Percentiles rank a stretch among this genome's conserved stretches.
Conservation (phyloP, 1,140 invertebrate genomes). For the Fragariocoptes setiger region DNA sequence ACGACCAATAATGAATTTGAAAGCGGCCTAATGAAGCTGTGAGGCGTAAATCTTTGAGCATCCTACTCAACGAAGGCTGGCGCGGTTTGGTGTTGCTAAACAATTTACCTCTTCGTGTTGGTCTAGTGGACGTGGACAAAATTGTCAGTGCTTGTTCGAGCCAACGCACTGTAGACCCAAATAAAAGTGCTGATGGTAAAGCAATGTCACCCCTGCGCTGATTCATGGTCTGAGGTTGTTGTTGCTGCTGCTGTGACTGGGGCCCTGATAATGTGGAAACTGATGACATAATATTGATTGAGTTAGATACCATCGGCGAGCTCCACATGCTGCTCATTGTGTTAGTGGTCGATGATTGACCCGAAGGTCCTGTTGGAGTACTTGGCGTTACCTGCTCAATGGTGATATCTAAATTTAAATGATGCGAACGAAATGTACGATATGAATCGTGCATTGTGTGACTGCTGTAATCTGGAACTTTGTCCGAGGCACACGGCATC, state of each 20-base stretch:
- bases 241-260: too few relatives aligned
- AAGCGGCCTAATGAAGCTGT: slow-evolving; percentile 28
- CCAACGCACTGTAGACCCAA: slow-evolving; percentile 63
- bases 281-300: slow-evolving; percentile 11
- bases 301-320: slow-evolving; percentile 14
- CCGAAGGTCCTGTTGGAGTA: slow-evolving; percentile 2
- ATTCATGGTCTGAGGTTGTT: neutral
- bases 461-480: slow-evolving; percentile 81
- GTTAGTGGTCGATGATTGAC: slow-evolving; percentile 10
- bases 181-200: slow-evolving; percentile 42
- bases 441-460: slow-evolving; percentile 48
- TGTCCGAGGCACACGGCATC: slow-evolving; percentile 76
- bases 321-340: slow-evolving; percentile 15
- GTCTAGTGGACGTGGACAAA: slow-evolving; percentile 68
- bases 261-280: too few relatives aligned
- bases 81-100: slow-evolving; percentile 50
- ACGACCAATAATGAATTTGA: slow-evolving; percentile 91
- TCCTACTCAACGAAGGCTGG: slow-evolving; percentile 63
- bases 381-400: slow-evolving; percentile 34
- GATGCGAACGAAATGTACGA: slow-evolving; percentile 64
- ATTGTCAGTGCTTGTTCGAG: slow-evolving; percentile 82
- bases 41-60: slow-evolving; percentile 27
- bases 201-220: slow-evolving; percentile 15
- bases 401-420: slow-evolving; percentile 51
- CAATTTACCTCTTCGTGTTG: slow-evolving; percentile 52